phyloP scores from a whole-genome alignment of 2,888 invertebrate species.

The Zeuzera pyrina region DNA sequence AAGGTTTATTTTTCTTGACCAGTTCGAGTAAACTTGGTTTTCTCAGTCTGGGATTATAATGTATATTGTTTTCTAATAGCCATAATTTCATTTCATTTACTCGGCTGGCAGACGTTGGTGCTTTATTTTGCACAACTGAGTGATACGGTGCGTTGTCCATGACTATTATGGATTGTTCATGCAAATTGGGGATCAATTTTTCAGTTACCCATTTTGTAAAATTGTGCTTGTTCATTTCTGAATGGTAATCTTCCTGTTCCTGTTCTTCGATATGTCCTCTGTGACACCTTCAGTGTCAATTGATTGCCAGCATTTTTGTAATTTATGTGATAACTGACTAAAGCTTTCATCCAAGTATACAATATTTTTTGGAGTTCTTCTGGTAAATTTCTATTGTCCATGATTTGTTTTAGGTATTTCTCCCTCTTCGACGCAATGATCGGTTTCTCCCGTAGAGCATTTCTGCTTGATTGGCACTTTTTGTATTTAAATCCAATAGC shows the following conservation, averaged over 20 bases:
- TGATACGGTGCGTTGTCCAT: slow-evolving; percentile 13
- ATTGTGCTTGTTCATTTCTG: slow-evolving; percentile 18
- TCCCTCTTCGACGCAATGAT: slow-evolving; percentile 14
- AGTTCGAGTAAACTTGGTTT: slow-evolving; percentile 14
- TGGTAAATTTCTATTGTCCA: slow-evolving; percentile 14
- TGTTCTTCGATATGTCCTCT: slow-evolving; percentile 14
- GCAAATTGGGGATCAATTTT: slow-evolving; percentile 12
- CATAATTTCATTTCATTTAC: slow-evolving; percentile 16
- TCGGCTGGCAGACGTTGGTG: slow-evolving; percentile 4
- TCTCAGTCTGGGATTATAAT: slow-evolving; percentile 12
- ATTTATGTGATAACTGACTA: slow-evolving; percentile 16
- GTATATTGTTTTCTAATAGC: slow-evolving; percentile 17
- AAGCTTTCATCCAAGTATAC: slow-evolving; percentile 25
- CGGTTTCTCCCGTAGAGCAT: slow-evolving; percentile 10
- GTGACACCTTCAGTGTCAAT: slow-evolving; percentile 6
- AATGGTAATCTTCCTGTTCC: slow-evolving; percentile 16
- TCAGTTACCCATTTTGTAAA: slow-evolving; percentile 17
- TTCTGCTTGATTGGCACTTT: slow-evolving; percentile 9
- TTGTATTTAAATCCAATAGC: slow-evolving; percentile 10
- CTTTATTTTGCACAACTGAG: slow-evolving; percentile 8
- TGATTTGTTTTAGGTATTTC: slow-evolving; percentile 12
- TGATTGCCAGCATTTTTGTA: slow-evolving; percentile 19
- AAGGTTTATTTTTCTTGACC: slow-evolving; percentile 17
- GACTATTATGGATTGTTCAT: slow-evolving; percentile 10
- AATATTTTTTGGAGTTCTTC: slow-evolving; percentile 15